Evolutionary conservation across 2,888 invertebrate genomes (phyloP).

Genomic region (Chrysotoxum bicinctum): DNA sequence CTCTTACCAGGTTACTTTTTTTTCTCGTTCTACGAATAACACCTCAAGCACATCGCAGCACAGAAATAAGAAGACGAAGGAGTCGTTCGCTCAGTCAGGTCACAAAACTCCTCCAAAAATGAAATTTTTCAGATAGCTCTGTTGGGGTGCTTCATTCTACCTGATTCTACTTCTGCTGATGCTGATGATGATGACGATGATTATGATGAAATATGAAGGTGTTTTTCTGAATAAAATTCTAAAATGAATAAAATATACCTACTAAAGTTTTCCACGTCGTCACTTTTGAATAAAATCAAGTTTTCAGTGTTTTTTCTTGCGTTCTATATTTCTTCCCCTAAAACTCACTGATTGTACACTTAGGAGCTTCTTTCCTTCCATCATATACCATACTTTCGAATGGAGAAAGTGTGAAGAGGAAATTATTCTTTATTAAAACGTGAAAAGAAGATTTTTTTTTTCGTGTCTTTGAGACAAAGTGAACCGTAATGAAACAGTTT

Average conservation of each 20-base stretch:
- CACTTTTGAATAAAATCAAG: constrained; percentile 48
- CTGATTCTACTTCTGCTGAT: background rate
- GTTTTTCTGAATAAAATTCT: constrained; percentile 31
- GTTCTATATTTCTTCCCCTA: background rate
- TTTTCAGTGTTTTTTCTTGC: background rate
- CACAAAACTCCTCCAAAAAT: background rate
- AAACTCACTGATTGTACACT: background rate
- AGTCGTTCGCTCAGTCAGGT: background rate
- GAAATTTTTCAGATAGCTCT: background rate
- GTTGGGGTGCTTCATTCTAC: background rate
- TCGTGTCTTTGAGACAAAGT: background rate
- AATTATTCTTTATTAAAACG: background rate
- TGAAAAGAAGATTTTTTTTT: background rate
- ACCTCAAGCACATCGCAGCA: background rate
- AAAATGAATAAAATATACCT: constrained; percentile 52
- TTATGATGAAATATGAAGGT: constrained; percentile 34
- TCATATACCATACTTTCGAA: background rate
- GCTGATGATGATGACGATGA: background rate
- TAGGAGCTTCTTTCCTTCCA: background rate
- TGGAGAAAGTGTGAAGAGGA: background rate
- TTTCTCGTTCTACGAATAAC: background rate
- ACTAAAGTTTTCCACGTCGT: constrained; percentile 47
- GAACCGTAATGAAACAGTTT: constrained; percentile 5
- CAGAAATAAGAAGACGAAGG: background rate
- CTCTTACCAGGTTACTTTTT: background rate